A percentile compares a stretch with the other conserved stretches of the same genome.
phyloP scores from a whole-genome alignment of 2,888 invertebrate genomes.

The Baronia brevicornis region DNA sequence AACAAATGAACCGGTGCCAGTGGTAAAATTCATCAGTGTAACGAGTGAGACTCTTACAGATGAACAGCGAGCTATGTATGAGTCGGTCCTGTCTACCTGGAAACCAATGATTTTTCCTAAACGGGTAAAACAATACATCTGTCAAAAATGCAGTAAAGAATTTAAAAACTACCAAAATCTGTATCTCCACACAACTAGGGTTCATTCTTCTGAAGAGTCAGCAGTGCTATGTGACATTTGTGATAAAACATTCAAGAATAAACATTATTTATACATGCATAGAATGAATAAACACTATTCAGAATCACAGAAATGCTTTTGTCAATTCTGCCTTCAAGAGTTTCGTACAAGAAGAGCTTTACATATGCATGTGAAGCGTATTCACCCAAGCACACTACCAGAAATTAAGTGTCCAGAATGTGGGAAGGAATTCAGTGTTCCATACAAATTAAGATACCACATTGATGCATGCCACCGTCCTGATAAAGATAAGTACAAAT shows the following conservation, averaged over 20 bases:
- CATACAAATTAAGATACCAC: slow-evolving; percentile 58
- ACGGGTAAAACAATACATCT: slow-evolving; percentile 49
- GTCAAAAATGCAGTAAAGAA: slow-evolving; percentile 57
- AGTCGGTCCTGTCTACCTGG: slow-evolving; percentile 59
- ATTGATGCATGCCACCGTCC: slow-evolving; percentile 47
- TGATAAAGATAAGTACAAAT: slow-evolving; percentile 53
- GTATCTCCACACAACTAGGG: slow-evolving; percentile 58
- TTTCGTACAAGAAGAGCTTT: slow-evolving; percentile 55
- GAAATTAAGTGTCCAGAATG: slow-evolving; percentile 61
- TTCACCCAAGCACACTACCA: slow-evolving; percentile 55
- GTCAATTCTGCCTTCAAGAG: slow-evolving; percentile 62
- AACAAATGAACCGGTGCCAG: slow-evolving; percentile 20
- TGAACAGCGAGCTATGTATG: slow-evolving; percentile 64
- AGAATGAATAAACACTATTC: slow-evolving; percentile 70
- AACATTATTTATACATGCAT: slow-evolving; percentile 68
- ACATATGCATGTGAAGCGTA: slow-evolving; percentile 58
- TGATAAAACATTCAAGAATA: slow-evolving; percentile 64
- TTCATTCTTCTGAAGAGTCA: slow-evolving; percentile 59
- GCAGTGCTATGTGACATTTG: slow-evolving; percentile 59
- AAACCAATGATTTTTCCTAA: slow-evolving; percentile 58
- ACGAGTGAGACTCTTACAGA: slow-evolving; percentile 49
- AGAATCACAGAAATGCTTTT: slow-evolving; percentile 56
- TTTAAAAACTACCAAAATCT: slow-evolving; percentile 66
- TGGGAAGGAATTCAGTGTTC: slow-evolving; percentile 54
- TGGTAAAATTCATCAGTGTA: slow-evolving; percentile 57